Conservation (phyloP, 2,888 invertebrate species). For the Scaptodrosophila latifasciaeformis region DNA sequence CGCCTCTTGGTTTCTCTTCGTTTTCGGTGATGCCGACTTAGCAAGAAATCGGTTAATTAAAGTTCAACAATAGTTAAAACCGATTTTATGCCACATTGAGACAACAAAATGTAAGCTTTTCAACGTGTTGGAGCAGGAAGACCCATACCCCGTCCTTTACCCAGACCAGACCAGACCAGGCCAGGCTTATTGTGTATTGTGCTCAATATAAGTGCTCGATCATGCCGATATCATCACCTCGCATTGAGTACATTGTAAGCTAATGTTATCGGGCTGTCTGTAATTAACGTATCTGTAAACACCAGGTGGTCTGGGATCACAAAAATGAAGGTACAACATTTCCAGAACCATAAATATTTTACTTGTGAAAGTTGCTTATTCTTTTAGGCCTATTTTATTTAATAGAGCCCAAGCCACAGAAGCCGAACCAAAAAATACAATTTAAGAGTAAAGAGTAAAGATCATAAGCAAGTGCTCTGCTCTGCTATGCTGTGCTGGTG, state of each 20-base stretch:
- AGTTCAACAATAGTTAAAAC: conserved; percentile 62
- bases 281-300: conserved; percentile 54
- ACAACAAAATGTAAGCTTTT: conserved; percentile 64
- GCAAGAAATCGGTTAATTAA: conserved; percentile 60
- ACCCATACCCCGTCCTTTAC: too few species aligned
- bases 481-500: too few species aligned
- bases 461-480: too few species aligned
- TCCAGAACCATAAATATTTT: conserved; percentile 2
- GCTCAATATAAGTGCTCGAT: conserved; percentile 65
- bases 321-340: too few species aligned
- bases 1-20: conserved; percentile 18
- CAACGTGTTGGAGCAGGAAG: conserved; percentile 6
- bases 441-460: too few species aligned
- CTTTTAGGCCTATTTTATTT: too few species aligned
- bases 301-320: conserved; percentile 53
- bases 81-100: conserved; percentile 68
- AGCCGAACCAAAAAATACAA: too few species aligned
- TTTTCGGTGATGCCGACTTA: conserved; percentile 4
- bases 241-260: too few species aligned
- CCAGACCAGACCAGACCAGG: too few species aligned
- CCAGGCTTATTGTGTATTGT: conserved; percentile 42
- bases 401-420: too few species aligned
- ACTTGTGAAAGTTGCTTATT: background rate
- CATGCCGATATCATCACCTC: conserved; percentile 69
- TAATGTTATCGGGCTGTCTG: too few species aligned